These are phyloP conservation scores for Valencia hispanica DNA, from an alignment of 2,797 vertebrate species.

Conservation along the genomic window DNA sequence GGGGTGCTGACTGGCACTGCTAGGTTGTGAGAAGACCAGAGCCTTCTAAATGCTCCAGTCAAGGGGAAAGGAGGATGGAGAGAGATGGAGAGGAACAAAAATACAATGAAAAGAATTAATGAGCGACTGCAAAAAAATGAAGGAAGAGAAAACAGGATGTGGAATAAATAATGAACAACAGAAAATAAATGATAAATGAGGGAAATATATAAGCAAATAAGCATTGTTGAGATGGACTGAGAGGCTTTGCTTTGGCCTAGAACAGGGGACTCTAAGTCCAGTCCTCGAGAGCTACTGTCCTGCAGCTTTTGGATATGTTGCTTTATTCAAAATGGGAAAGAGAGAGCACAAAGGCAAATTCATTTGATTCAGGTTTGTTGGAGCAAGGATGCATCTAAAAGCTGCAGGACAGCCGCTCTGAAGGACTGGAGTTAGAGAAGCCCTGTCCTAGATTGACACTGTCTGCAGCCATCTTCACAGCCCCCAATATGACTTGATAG, in stretches of 20 bases:
- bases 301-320: too few relatives aligned
- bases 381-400: too few relatives aligned
- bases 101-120: not conserved
- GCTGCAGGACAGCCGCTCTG: too few relatives aligned
- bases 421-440: too few relatives aligned
- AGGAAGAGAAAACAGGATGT: not conserved
- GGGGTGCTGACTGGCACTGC: slow-evolving; percentile 57
- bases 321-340: too few relatives aligned
- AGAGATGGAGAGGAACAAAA: slow-evolving; percentile 4
- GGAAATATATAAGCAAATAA: slow-evolving; percentile 31
- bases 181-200: slow-evolving; percentile 4
- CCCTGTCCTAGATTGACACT: slow-evolving; percentile 52
- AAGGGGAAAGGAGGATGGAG: slow-evolving; percentile 14
- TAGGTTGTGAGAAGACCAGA: slow-evolving; percentile 69
- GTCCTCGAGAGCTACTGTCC: too few relatives aligned
- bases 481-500: not conserved
- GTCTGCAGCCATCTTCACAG: slow-evolving; percentile 12
- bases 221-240: slow-evolving; percentile 40
- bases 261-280: too few relatives aligned
- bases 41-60: slow-evolving; percentile 50
- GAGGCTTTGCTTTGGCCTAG: slow-evolving; percentile 50
- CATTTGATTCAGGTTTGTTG: too few relatives aligned
- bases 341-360: too few relatives aligned
- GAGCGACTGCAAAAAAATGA: not conserved
- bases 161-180: not conserved